Conservation (phyloP, 1,140 invertebrate genomes). For the Drosophila ercepeae region DNA sequence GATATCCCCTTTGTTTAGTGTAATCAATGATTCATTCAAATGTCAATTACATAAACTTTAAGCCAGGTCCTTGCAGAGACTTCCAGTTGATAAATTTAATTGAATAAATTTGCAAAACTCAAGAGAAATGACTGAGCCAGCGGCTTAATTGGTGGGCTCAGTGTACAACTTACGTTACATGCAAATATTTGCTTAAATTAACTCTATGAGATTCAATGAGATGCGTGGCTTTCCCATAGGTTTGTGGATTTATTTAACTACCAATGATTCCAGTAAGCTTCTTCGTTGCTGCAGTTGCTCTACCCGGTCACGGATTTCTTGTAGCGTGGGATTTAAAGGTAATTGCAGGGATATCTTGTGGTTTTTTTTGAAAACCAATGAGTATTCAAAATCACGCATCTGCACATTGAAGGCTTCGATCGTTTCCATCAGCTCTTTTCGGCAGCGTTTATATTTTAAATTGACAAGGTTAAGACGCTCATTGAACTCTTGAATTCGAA, state of each 20-base stretch:
- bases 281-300: neutral
- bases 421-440: neutral
- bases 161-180: conserved; percentile 24
- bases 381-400: conserved; percentile 14
- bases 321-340: neutral
- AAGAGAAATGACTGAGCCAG: conserved; percentile 12
- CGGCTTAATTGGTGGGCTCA: conserved; percentile 24
- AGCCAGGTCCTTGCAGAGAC: conserved; percentile 27
- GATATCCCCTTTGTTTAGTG: conserved; percentile 21
- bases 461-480: conserved; percentile 8
- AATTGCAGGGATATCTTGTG: conserved; percentile 7
- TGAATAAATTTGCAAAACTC: conserved; percentile 46
- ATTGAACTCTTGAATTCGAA: conserved; percentile 5
- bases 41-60: conserved; percentile 46
- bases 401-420: conserved; percentile 33
- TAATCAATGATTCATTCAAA: conserved; percentile 42
- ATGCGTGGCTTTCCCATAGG: conserved; percentile 1
- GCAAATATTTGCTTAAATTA: conserved; percentile 53
- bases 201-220: conserved; percentile 17
- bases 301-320: neutral
- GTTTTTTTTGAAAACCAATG: neutral
- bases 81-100: conserved; percentile 47
- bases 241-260: conserved; percentile 14
- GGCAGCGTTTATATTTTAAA: conserved; percentile 9
- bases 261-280: neutral